Percentiles rank a stretch among this genome's conserved stretches.
Conservation (phyloP, 2,113 vertebrate genomes). For the Ploceus nigricollis region DNA sequence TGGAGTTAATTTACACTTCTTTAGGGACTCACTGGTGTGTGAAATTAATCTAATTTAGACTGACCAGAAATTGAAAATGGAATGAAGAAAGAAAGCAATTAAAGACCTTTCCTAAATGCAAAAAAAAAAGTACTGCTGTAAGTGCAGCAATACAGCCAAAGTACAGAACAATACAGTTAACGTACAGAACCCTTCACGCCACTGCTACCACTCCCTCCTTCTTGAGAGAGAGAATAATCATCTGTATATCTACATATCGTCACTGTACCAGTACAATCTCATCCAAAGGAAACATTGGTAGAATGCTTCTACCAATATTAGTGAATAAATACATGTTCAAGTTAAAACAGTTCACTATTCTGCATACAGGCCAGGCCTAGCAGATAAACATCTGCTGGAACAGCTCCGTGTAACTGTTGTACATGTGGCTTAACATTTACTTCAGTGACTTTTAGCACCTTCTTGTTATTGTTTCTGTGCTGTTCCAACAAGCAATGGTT, state of each 20-base stretch:
- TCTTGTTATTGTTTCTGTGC: background rate
- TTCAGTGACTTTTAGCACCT: constrained; percentile 53
- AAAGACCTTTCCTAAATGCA: background rate
- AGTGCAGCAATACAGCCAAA: background rate
- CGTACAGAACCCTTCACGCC: background rate
- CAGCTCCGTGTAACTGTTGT: background rate
- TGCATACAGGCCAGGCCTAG: background rate
- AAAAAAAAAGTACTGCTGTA: background rate
- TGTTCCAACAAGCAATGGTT: background rate
- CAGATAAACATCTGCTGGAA: constrained; percentile 34
- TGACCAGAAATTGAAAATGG: constrained; percentile 25
- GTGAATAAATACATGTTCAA: background rate
- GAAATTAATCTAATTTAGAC: constrained; percentile 48
- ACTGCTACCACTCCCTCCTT: background rate
- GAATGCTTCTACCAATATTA: background rate
- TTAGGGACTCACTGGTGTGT: constrained; percentile 26
- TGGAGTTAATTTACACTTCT: constrained; percentile 43
- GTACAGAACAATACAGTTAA: background rate
- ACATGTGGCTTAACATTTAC: constrained; percentile 40
- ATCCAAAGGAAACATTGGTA: background rate
- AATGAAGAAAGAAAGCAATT: constrained; percentile 25
- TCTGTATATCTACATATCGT: background rate
- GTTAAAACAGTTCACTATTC: background rate
- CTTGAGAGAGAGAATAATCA: background rate
- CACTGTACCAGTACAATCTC: background rate